phyloP scores from a whole-genome alignment of 1,140 invertebrate species.

The Drosophila kanapiae region DNA sequence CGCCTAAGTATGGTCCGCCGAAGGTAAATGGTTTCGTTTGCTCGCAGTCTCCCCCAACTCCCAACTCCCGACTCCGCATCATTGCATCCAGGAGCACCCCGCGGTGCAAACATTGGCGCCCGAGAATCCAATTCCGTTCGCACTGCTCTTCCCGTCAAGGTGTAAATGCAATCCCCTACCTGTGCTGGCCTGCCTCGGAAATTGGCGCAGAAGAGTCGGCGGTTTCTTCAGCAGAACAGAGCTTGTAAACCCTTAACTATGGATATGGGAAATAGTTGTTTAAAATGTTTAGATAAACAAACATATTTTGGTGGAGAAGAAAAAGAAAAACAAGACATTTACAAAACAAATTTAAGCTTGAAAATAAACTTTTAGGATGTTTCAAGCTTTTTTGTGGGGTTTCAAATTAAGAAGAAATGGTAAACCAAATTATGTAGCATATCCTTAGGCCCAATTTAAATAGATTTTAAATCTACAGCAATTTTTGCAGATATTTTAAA shows the following conservation, averaged over 20 bases:
- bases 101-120: conserved; percentile 78
- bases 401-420: neutral
- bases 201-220: neutral
- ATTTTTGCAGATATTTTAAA: neutral
- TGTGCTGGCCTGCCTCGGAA: too few species aligned
- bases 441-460: neutral
- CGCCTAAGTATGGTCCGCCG: conserved; percentile 59
- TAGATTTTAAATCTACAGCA: neutral
- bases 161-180: conserved; percentile 24
- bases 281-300: neutral
- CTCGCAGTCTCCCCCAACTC: conserved; percentile 31
- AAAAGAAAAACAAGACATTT: neutral
- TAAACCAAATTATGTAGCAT: neutral
- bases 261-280: neutral
- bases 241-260: fast-evolving
- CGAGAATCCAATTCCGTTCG: conserved; percentile 41
- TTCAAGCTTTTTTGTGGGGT: neutral
- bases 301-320: neutral
- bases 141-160: conserved; percentile 13
- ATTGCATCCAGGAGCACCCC: conserved; percentile 69
- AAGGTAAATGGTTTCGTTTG: conserved; percentile 69
- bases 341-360: neutral
- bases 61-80: conserved; percentile 36
- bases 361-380: neutral
- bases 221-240: neutral